Evolutionary conservation across 2,113 vertebrate species (phyloP).

Genomic region (Scomber japonicus): DNA sequence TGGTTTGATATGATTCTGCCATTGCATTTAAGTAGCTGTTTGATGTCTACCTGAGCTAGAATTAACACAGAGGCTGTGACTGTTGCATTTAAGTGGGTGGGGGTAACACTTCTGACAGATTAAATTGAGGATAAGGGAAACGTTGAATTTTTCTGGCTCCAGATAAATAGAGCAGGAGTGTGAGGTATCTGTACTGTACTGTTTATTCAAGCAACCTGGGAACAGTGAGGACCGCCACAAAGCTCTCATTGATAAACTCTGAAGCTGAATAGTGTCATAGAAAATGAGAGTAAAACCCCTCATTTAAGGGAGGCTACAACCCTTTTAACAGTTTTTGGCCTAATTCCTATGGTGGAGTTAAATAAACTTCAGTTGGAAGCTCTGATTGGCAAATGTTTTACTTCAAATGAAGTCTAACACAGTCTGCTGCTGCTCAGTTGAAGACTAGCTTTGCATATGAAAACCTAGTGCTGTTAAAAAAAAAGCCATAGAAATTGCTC

Average conservation of each 20-base stretch:
- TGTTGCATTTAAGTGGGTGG: slow-evolving; percentile 40
- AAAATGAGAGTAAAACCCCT: slow-evolving; percentile 65
- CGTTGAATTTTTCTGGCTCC: slow-evolving; percentile 58
- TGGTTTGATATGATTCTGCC: slow-evolving; percentile 31
- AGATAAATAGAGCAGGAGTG: slow-evolving; percentile 75
- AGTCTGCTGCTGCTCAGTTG: slow-evolving; percentile 62
- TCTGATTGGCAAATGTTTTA: slow-evolving; percentile 67
- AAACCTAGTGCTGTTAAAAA: slow-evolving; percentile 65
- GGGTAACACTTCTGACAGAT: slow-evolving; percentile 71
- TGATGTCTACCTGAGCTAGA: slow-evolving; percentile 55
- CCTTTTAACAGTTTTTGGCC: slow-evolving; percentile 75
- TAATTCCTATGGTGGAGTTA: slow-evolving; percentile 66
- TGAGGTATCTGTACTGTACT: slow-evolving; percentile 78
- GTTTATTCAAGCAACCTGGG: slow-evolving; percentile 79
- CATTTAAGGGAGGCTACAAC: slow-evolving; percentile 71
- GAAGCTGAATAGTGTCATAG: slow-evolving; percentile 79
- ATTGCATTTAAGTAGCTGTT: slow-evolving; percentile 10
- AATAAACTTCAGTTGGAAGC: slow-evolving; percentile 78
- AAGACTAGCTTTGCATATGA: slow-evolving; percentile 79
- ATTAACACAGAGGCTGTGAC: slow-evolving; percentile 42
- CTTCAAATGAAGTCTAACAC: slow-evolving; percentile 60
- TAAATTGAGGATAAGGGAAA: slow-evolving; percentile 75
- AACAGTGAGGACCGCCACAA: slow-evolving; percentile 77
- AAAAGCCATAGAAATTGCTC: slow-evolving; percentile 62
- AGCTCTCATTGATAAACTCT: slow-evolving; percentile 84